phyloP scores from a whole-genome alignment of 2,113 vertebrate genomes.

The Hirundichthys speculiger region DNA sequence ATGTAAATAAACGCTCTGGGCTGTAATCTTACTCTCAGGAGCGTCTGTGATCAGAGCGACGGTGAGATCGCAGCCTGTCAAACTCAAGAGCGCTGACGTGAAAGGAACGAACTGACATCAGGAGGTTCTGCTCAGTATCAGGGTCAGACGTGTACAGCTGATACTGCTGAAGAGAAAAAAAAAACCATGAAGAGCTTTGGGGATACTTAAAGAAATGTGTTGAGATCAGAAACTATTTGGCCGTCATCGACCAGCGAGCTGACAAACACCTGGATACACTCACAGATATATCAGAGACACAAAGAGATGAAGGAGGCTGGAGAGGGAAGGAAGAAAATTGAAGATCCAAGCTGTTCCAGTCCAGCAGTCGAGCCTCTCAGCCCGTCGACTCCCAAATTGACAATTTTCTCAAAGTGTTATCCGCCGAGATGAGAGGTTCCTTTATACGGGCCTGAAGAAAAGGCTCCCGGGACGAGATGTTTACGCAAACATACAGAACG shows the following conservation, averaged over 20 bases:
- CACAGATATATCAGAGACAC: conserved; percentile 1
- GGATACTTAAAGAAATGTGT: conserved; percentile 40
- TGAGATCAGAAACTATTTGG: conserved; percentile 20
- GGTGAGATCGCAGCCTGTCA: neutral
- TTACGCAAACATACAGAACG: neutral
- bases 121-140: conserved; percentile 30
- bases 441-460: conserved; percentile 24
- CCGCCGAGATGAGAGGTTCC: conserved; percentile 36
- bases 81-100: conserved; percentile 5
- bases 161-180: conserved; percentile 10
- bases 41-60: neutral
- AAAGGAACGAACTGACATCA: conserved; percentile 21
- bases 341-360: conserved; percentile 27
- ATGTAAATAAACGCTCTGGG: too few relatives aligned
- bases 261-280: conserved; percentile 16
- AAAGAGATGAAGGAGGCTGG: neutral
- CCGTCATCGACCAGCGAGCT: neutral
- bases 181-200: conserved; percentile 29
- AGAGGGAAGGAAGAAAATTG: neutral
- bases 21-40: too few relatives aligned
- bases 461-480: conserved; percentile 16
- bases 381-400: conserved; percentile 42
- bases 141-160: conserved; percentile 35
- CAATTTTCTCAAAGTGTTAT: conserved; percentile 55
- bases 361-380: conserved; percentile 39